Percentiles rank a stretch among this genome's conserved stretches.
phyloP scores from a whole-genome alignment of 2,797 vertebrate genomes.

The Manis crassicaudata region DNA sequence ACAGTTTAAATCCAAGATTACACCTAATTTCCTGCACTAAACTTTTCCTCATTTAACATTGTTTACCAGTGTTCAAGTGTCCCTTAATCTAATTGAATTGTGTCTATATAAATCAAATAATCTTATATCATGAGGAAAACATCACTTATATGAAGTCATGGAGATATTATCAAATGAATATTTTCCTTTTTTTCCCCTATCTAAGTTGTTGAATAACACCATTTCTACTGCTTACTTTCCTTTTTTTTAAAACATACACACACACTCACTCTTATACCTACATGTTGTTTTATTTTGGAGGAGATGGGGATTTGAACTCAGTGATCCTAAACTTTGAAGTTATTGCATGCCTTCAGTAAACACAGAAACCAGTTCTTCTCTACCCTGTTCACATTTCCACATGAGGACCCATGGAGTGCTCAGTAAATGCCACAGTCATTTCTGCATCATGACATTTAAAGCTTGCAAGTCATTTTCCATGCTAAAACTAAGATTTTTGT shows the following conservation, averaged over 20 bases:
- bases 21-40: slow-evolving; percentile 36
- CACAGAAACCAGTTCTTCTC: neutral
- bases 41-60: slow-evolving; percentile 12
- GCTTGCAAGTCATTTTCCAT: neutral
- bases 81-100: neutral
- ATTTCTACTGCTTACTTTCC: neutral
- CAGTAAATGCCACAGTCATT: neutral
- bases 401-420: neutral
- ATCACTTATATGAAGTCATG: neutral
- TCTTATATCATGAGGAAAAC: neutral
- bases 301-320: neutral
- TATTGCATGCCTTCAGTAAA: neutral
- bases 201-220: neutral
- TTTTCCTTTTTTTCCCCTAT: neutral
- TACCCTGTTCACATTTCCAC: neutral
- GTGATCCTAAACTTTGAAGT: neutral
- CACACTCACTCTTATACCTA: neutral
- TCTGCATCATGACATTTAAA: neutral
- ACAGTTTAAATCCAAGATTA: slow-evolving; percentile 16
- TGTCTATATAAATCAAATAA: slow-evolving; percentile 19
- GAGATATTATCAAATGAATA: neutral
- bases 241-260: neutral
- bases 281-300: neutral
- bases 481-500: neutral
- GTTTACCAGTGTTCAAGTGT: neutral